A percentile compares a stretch with the other conserved stretches of the same genome.
Evolutionary conservation across 2,888 invertebrate species (phyloP).

Genomic region (Macaria notata): DNA sequence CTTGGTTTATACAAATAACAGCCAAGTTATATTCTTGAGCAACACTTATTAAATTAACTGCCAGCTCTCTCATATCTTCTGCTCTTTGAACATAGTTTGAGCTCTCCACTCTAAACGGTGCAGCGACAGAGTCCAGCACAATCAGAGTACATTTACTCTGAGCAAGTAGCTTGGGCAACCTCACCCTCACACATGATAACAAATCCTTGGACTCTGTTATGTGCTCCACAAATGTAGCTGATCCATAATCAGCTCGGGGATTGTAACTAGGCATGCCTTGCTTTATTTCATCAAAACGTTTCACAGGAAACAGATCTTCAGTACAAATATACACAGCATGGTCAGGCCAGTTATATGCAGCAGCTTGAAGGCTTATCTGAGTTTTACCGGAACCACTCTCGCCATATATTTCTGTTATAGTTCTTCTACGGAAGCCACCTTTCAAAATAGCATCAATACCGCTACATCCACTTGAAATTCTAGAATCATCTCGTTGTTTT

Average conservation of each 20-base stretch:
- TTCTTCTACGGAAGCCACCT: conserved; percentile 86
- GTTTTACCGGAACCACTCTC: conserved; percentile 92
- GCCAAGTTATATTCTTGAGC: conserved; percentile 61
- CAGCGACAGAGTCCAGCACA: conserved; percentile 72
- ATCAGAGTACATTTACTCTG: conserved; percentile 52
- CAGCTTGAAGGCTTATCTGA: conserved; percentile 88
- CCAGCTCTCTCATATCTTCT: conserved; percentile 69
- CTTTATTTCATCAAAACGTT: conserved; percentile 67
- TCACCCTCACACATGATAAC: conserved; percentile 60
- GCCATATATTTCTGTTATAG: conserved; percentile 91
- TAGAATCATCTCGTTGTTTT: conserved; percentile 38
- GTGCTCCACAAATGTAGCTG: conserved; percentile 70
- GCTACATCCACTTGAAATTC: conserved; percentile 80
- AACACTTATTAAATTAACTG: conserved; percentile 49
- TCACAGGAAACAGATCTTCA: conserved; percentile 85
- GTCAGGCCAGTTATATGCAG: conserved; percentile 83
- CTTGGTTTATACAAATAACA: conserved; percentile 72
- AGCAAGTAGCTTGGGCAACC: conserved; percentile 59
- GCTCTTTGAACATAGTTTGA: conserved; percentile 70
- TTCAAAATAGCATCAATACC: conserved; percentile 81
- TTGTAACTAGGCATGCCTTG: conserved; percentile 38
- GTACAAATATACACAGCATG: conserved; percentile 88
- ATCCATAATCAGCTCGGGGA: conserved; percentile 48
- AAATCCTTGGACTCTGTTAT: conserved; percentile 66
- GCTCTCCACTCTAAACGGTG: conserved; percentile 68